phyloP scores from a whole-genome alignment of 2,888 invertebrate species.

The Drosophila meridionalis region DNA sequence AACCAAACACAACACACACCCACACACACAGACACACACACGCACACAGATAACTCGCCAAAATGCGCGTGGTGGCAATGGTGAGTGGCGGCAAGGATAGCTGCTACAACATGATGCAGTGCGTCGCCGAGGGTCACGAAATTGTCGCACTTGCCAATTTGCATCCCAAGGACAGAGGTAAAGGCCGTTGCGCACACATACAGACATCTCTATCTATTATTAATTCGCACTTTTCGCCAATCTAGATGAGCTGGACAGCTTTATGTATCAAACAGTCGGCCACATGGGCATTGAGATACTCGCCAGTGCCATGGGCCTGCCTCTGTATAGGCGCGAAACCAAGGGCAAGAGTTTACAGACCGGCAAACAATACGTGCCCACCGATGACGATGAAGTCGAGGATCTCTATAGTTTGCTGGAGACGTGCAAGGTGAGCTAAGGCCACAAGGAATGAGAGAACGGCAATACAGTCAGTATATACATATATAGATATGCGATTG shows the following conservation, averaged over 20 bases:
- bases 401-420: slow-evolving; percentile 94
- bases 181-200: slow-evolving; percentile 14
- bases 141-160: slow-evolving; percentile 98
- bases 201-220: not conserved
- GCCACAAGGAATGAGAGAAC: not conserved
- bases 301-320: slow-evolving; percentile 97
- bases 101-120: slow-evolving; percentile 99
- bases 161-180: slow-evolving; percentile 93
- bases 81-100: slow-evolving; percentile 99
- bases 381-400: slow-evolving; percentile 97
- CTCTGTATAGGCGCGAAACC: slow-evolving; percentile 94
- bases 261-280: slow-evolving; percentile 99
- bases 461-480: not conserved
- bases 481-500: not conserved
- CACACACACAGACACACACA: slow-evolving; percentile 5
- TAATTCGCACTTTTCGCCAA: not conserved
- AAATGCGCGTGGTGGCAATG: slow-evolving; percentile 94
- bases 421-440: slow-evolving; percentile 81
- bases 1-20: slow-evolving; percentile 32
- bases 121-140: slow-evolving; percentile 95
- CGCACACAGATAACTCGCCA: slow-evolving; percentile 33
- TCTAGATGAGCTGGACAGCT: slow-evolving; percentile 96
- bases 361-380: slow-evolving; percentile 92
- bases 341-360: slow-evolving; percentile 93
- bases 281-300: slow-evolving; percentile 96